Evolutionary conservation across 2,888 invertebrate species (phyloP).

Genomic region (Cremastinae sp.): DNA sequence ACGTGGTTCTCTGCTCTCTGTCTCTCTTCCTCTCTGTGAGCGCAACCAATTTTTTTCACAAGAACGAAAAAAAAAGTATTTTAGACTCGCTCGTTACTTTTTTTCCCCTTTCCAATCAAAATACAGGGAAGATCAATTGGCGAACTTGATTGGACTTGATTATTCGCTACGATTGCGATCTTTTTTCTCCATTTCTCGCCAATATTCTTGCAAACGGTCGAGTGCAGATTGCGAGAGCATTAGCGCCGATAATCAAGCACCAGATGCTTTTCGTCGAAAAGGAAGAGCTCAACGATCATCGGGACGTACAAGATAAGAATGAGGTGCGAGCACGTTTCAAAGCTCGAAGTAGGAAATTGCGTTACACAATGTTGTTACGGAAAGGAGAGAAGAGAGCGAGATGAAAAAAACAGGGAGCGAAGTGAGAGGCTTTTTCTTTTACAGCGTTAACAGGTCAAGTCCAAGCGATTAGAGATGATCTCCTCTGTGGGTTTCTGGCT

Average conservation of each 20-base stretch:
- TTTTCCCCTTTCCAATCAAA: neutral
- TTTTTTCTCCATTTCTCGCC: neutral
- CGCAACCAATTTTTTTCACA: constrained; percentile 24
- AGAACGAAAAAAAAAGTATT: constrained; percentile 19
- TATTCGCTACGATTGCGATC: neutral
- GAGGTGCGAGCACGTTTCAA: constrained; percentile 19
- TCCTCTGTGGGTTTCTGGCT: constrained; percentile 51
- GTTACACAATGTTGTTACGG: constrained; percentile 63
- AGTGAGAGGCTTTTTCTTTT: too few relatives aligned
- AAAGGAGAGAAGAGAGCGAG: constrained; percentile 10
- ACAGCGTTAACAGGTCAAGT: constrained; percentile 73
- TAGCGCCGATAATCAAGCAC: too few relatives aligned
- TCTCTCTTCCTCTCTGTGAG: too few relatives aligned
- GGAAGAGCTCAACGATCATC: neutral
- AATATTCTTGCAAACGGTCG: neutral
- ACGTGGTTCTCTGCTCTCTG: constrained; percentile 16
- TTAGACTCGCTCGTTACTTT: neutral
- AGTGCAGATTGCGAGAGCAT: too few relatives aligned
- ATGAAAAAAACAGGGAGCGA: constrained; percentile 62
- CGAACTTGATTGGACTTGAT: neutral
- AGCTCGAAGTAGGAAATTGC: constrained; percentile 66
- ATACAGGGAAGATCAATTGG: neutral
- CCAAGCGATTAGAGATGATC: constrained; percentile 69
- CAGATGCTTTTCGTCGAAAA: neutral
- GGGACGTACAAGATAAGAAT: neutral